Evolutionary conservation across 2,113 vertebrate genomes (phyloP).

Genomic region (Oceanites oceanicus): DNA sequence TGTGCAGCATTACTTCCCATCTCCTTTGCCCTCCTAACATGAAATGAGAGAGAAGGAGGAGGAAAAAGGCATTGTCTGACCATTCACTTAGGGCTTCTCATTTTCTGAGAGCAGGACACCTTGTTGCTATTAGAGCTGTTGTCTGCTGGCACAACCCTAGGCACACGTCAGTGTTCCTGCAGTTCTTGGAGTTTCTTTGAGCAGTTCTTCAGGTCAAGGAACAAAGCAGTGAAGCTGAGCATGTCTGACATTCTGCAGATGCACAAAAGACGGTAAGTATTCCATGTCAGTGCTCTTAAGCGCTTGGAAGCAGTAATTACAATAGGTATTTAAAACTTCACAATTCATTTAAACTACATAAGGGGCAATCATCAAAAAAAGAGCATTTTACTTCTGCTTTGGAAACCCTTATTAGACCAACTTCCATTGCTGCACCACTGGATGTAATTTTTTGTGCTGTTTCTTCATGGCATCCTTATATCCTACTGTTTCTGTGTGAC

Average conservation of each 20-base stretch:
- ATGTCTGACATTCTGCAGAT: neutral
- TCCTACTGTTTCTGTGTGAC: neutral
- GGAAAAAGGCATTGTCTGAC: neutral
- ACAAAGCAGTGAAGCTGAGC: neutral
- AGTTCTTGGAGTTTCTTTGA: neutral
- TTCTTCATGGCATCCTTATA: neutral
- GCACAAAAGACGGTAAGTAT: neutral
- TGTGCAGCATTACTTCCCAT: neutral
- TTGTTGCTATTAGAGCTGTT: neutral
- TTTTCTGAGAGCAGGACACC: neutral
- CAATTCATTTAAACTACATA: neutral
- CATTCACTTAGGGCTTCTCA: neutral
- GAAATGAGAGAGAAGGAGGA: neutral
- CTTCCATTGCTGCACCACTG: neutral
- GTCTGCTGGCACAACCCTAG: neutral
- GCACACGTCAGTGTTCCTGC: neutral
- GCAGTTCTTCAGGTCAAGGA: neutral
- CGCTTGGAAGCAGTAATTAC: neutral
- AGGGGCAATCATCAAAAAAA: neutral
- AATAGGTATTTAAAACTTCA: neutral
- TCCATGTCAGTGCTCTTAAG: neutral
- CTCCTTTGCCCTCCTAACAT: neutral
- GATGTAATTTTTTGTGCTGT: neutral
- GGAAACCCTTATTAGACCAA: neutral
- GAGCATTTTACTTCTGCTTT: neutral